Percentiles rank a stretch among this genome's conserved stretches.
phyloP scores from a whole-genome alignment of 2,113 vertebrate species.

The Sebastes fasciatus region DNA sequence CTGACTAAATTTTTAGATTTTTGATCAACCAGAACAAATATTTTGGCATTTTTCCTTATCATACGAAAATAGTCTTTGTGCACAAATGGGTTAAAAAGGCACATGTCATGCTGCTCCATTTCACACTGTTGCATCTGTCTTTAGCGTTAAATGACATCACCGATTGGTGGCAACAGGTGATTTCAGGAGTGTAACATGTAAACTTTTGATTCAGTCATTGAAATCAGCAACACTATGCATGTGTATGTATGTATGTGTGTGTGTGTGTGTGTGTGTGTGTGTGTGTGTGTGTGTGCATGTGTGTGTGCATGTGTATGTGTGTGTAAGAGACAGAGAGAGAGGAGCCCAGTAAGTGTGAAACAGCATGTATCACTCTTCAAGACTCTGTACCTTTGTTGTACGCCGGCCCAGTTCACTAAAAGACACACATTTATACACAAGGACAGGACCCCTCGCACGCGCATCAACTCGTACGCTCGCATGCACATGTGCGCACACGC shows the following conservation, averaged over 20 bases:
- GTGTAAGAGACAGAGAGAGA: neutral
- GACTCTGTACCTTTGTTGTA: slow-evolving; percentile 47
- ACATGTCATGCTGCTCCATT: neutral
- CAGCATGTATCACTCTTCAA: slow-evolving; percentile 20
- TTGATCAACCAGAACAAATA: too few species aligned
- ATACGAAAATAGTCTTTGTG: too few species aligned
- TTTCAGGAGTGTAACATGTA: neutral
- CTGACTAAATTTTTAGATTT: too few species aligned
- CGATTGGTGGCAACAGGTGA: neutral
- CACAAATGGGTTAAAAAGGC: neutral
- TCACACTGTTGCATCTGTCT: neutral
- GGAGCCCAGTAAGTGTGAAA: slow-evolving; percentile 30
- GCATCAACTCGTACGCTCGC: slow-evolving; percentile 48
- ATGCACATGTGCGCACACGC: slow-evolving; percentile 63
- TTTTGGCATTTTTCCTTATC: too few species aligned
- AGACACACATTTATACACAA: slow-evolving; percentile 28
- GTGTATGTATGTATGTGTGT: neutral
- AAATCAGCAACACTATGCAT: neutral
- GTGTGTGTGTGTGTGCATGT: slow-evolving; percentile 14
- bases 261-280: slow-evolving; percentile 11
- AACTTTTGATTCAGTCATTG: neutral
- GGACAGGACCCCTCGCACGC: slow-evolving; percentile 46
- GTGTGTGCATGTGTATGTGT: slow-evolving; percentile 7
- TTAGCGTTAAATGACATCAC: neutral
- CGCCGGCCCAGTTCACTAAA: slow-evolving; percentile 20